phyloP scores from a whole-genome alignment of 1,140 invertebrate genomes.

The Rhopalosiphum padi region DNA sequence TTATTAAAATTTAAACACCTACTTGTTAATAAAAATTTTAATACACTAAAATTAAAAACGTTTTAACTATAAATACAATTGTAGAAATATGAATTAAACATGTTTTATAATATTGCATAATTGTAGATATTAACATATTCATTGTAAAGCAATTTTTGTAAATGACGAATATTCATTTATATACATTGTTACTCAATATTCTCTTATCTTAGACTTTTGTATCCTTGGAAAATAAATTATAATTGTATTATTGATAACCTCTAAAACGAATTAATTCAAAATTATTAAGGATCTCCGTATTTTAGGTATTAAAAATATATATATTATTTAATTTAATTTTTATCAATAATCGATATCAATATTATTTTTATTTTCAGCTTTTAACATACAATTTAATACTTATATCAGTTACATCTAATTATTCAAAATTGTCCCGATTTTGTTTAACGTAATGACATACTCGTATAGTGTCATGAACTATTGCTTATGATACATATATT shows the following conservation, averaged over 20 bases:
- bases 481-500: too few relatives aligned
- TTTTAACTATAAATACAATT: not conserved
- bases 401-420: too few relatives aligned
- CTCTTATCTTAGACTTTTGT: not conserved
- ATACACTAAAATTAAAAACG: not conserved
- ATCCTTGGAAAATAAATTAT: not conserved
- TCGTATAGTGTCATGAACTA: too few relatives aligned
- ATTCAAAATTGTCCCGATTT: too few relatives aligned
- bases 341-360: too few relatives aligned
- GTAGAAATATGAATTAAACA: not conserved
- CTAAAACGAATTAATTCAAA: not conserved
- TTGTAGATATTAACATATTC: not conserved
- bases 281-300: not conserved
- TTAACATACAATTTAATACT: not conserved
- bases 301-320: not conserved
- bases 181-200: not conserved
- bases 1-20: conserved; percentile 9
- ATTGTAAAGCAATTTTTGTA: not conserved
- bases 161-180: not conserved
- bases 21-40: not conserved
- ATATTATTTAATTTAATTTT: too few relatives aligned
- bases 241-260: not conserved
- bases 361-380: too few relatives aligned
- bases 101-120: not conserved
- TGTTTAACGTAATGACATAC: too few relatives aligned